Base-by-base conservation (phyloP, 2,888 invertebrate genomes). In the Tetrapedia diversipes region DNA sequence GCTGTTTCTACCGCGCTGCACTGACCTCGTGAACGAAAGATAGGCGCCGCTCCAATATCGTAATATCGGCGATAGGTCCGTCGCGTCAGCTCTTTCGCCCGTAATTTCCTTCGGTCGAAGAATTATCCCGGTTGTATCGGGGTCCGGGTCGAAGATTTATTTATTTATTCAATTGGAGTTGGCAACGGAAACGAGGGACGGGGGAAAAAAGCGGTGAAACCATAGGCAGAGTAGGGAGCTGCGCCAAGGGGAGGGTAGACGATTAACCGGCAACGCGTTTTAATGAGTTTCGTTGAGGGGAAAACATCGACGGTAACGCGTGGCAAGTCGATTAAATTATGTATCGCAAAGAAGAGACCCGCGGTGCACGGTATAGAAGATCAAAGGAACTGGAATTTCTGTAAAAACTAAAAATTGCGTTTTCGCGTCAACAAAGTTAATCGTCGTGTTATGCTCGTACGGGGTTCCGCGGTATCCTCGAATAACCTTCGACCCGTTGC, bases 21-120 rank as follows among this genome's bases (percentile, higher is more conserved):
- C 14, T 11, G 39, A 6, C 10, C 10, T 41, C 22, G 54, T 41
- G 49, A 8, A 3, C 32, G 43, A 19, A 41, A 59, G 74, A 71
- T 74, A 64, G 71, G 71, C 74, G 63, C n/a, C 57, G 64, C 4
- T 64, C 57, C 63, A 64, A 59, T 29, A n/a, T n/a, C n/a, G 64
- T 51, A 78, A 78, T 77, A 73, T 80, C 64, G 64, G 2, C 32
- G 57, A 63, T 63, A 56, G 56, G 8, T 43, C 10, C 60, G 32
- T 11, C 65, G 19, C 57, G 64, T 74, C 74, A 59, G 71, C 74
- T 53, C 29, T 71, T 71, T 57, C 19, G n/a, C n/a, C 24, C 19
- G 39, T 56, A 37, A 70, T 65, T 39, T 54, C 41, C 39, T 49
- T 22, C 34, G 29, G 1, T 37, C 27, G 8, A 24, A n/a, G 39